Evolutionary conservation across 1,140 invertebrate species (phyloP).

Genomic region (Bombyx mandarina): DNA sequence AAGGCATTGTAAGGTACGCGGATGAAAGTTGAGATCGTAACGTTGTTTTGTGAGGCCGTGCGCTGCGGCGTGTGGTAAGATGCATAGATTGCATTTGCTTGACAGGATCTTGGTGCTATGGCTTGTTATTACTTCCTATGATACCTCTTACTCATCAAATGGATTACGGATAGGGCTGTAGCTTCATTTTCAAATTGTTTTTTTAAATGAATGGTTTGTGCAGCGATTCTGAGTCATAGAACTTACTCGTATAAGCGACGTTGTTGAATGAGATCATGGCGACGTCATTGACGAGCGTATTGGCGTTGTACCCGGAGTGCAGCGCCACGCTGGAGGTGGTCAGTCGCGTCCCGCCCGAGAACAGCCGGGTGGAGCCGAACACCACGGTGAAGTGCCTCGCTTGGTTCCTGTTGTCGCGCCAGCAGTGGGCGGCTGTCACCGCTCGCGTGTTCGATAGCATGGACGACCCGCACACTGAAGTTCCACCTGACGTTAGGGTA

Average conservation of each 20-base stretch:
- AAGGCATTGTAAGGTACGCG: too few species aligned
- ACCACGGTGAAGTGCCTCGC: constrained; percentile 30
- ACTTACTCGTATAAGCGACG: constrained; percentile 1
- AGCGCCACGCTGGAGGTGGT: constrained; percentile 18
- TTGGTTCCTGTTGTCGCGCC: constrained; percentile 26
- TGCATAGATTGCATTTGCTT: too few species aligned
- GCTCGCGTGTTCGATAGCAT: constrained; percentile 19
- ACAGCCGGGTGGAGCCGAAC: constrained; percentile 29
- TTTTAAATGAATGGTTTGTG: too few species aligned
- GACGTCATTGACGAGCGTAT: constrained; percentile 26
- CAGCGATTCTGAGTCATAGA: too few species aligned
- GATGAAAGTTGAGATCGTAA: too few species aligned
- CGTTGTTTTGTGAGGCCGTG: too few species aligned
- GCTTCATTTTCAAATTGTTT: too few species aligned
- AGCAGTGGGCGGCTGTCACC: constrained; percentile 41
- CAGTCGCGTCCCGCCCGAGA: constrained; percentile 28
- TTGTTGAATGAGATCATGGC: constrained; percentile 17
- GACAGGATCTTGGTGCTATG: too few species aligned
- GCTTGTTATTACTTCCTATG: too few species aligned
- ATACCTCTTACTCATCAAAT: too few species aligned
- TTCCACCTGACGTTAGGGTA: constrained; percentile 13
- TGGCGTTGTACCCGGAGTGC: constrained; percentile 18
- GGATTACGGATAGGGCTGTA: too few species aligned
- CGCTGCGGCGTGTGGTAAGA: too few species aligned
- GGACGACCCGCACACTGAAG: constrained; percentile 28